phyloP scores from a whole-genome alignment of 30 jellyfish, hydroid and myxozoan species.

The Turritopsis dohrnii region DNA sequence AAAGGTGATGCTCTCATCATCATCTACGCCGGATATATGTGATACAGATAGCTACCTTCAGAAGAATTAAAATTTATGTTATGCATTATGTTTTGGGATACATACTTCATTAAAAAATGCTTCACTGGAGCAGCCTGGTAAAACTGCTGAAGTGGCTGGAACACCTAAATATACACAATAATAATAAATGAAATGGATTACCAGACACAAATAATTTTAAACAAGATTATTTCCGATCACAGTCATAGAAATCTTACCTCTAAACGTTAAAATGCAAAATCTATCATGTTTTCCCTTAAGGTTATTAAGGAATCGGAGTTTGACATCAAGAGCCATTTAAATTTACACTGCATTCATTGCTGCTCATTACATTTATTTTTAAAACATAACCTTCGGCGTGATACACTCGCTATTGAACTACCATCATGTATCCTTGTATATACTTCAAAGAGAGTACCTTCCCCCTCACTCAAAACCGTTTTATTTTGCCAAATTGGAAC shows the following conservation, averaged over 20 bases:
- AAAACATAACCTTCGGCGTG: background rate
- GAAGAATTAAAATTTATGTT: too few relatives aligned
- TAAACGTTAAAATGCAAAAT: conserved; percentile 47
- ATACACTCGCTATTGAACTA: background rate
- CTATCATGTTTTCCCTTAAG: conserved; percentile 84
- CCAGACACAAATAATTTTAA: too few relatives aligned
- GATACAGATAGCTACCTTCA: too few relatives aligned
- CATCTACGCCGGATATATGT: too few relatives aligned
- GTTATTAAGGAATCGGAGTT: conserved; percentile 34
- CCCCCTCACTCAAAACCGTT: background rate
- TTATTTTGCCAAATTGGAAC: background rate
- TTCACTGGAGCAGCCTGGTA: conserved; percentile 31
- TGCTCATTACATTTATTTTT: too few relatives aligned
- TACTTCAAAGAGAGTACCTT: background rate
- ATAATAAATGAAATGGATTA: too few relatives aligned
- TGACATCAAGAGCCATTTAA: conserved; percentile 71
- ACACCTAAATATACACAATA: conserved; percentile 30
- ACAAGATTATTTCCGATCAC: too few relatives aligned
- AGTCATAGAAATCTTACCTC: too few relatives aligned
- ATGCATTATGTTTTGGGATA: too few relatives aligned
- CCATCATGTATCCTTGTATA: background rate
- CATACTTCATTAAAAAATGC: conserved; percentile 53
- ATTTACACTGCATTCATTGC: background rate
- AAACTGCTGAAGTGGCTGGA: conserved; percentile 44
- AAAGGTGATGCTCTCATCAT: too few relatives aligned